Percentiles rank a stretch among this genome's conserved stretches.
phyloP scores from a whole-genome alignment of 1,140 invertebrate species.

The Nautilus pompilius region DNA sequence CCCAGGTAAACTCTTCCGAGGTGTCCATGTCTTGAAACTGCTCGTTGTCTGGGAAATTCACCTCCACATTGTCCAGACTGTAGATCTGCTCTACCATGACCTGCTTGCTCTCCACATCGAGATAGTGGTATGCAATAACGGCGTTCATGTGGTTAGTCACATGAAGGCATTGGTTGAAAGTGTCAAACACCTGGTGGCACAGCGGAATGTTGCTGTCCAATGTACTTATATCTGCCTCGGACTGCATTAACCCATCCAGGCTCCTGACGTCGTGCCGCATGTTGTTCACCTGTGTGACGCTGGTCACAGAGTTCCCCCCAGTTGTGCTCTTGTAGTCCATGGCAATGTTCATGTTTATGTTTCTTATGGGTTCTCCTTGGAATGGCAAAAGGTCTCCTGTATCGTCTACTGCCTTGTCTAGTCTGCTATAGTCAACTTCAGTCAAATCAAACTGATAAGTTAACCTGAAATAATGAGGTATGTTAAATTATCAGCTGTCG shows the following conservation, averaged over 20 bases:
- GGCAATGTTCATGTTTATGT: slow-evolving; percentile 68
- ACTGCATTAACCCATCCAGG: too few species aligned
- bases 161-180: slow-evolving; percentile 81
- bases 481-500: too few species aligned
- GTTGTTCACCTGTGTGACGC: too few species aligned
- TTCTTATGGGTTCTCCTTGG: slow-evolving; percentile 34
- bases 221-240: too few species aligned
- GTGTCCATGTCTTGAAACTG: background rate
- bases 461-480: slow-evolving; percentile 53
- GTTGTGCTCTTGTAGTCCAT: slow-evolving; percentile 58
- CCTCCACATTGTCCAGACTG: slow-evolving; percentile 71
- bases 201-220: slow-evolving; percentile 37
- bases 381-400: background rate
- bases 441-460: slow-evolving; percentile 69
- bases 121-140: slow-evolving; percentile 85
- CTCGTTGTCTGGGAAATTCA: slow-evolving; percentile 16
- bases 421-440: slow-evolving; percentile 60
- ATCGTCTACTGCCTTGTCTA: slow-evolving; percentile 47
- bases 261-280: too few species aligned
- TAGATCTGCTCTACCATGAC: slow-evolving; percentile 83
- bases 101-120: slow-evolving; percentile 72
- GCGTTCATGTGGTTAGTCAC: slow-evolving; percentile 81
- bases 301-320: too few species aligned
- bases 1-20: background rate
- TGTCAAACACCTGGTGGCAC: slow-evolving; percentile 61